Evolutionary conservation across 2,888 invertebrate species (phyloP).

Genomic region (Amblyjoppa proteus): DNA sequence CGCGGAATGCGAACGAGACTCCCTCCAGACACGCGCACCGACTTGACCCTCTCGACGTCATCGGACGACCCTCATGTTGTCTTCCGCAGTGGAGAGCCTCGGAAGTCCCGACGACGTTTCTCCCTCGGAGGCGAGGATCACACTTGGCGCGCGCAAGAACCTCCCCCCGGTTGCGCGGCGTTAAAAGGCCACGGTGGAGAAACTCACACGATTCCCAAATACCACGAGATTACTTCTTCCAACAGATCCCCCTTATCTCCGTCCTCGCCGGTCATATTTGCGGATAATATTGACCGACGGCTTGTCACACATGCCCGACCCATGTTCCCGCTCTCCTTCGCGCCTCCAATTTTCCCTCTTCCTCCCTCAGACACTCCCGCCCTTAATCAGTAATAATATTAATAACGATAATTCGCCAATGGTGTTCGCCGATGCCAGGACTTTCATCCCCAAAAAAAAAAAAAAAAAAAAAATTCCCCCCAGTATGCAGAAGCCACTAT

Average conservation of each 20-base stretch:
- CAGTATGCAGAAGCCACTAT: constrained; percentile 11
- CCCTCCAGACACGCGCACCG: constrained; percentile 30
- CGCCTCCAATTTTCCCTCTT: constrained; percentile 68
- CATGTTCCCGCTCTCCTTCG: constrained; percentile 67
- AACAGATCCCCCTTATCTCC: constrained; percentile 36
- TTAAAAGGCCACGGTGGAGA: constrained; percentile 19
- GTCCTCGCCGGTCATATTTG: constrained; percentile 76
- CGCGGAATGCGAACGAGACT: constrained; percentile 40
- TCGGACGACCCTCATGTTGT: constrained; percentile 57
- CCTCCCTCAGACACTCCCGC: constrained; percentile 41
- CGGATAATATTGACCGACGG: constrained; percentile 80
- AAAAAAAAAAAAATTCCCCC: constrained; percentile 14
- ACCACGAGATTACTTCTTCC: neutral
- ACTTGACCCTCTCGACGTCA: constrained; percentile 55
- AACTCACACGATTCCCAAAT: constrained; percentile 18
- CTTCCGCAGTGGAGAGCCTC: constrained; percentile 5
- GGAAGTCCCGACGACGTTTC: neutral
- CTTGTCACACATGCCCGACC: constrained; percentile 73
- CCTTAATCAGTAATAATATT: constrained; percentile 59
- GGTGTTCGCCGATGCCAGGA: constrained; percentile 25
- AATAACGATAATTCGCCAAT: constrained; percentile 60
- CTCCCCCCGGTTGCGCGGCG: constrained; percentile 49
- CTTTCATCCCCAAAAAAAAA: constrained; percentile 45
- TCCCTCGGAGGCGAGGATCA: constrained; percentile 47
- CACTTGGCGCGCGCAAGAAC: constrained; percentile 51